Percentiles rank a stretch among this genome's conserved stretches.
Evolutionary conservation across 1,140 invertebrate species (phyloP).

Genomic region (Temnothorax nylanderi): DNA sequence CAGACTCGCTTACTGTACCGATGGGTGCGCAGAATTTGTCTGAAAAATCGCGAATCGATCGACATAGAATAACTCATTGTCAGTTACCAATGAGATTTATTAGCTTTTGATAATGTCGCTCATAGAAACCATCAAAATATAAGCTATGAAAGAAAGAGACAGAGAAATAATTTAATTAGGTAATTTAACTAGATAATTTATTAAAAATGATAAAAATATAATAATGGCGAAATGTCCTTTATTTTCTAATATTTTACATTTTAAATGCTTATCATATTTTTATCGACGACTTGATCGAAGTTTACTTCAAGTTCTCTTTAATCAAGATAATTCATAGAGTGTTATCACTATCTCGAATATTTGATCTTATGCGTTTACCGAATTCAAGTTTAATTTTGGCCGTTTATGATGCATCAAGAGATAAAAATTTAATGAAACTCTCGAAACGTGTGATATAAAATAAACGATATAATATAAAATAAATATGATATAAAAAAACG

Average conservation of each 20-base stretch:
- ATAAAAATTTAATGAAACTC: neutral
- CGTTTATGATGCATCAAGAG: neutral
- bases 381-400: neutral
- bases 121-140: neutral
- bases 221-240: neutral
- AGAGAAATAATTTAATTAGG: neutral
- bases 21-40: constrained; percentile 74
- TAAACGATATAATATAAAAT: no score
- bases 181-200: neutral
- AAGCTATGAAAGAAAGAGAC: neutral
- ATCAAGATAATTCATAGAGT: neutral
- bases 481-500: no score
- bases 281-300: neutral
- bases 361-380: neutral
- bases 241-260: neutral
- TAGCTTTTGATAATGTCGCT: neutral
- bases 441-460: neutral
- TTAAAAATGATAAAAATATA: neutral
- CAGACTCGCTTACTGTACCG: neutral
- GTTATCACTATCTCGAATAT: neutral
- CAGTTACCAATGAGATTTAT: neutral
- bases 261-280: neutral
- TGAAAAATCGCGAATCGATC: constrained; percentile 56
- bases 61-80: neutral
- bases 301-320: neutral